These are phyloP conservation scores for Eulemur coronatus DNA, from an alignment of 2,797 vertebrate genomes.

Conservation along the genomic window DNA sequence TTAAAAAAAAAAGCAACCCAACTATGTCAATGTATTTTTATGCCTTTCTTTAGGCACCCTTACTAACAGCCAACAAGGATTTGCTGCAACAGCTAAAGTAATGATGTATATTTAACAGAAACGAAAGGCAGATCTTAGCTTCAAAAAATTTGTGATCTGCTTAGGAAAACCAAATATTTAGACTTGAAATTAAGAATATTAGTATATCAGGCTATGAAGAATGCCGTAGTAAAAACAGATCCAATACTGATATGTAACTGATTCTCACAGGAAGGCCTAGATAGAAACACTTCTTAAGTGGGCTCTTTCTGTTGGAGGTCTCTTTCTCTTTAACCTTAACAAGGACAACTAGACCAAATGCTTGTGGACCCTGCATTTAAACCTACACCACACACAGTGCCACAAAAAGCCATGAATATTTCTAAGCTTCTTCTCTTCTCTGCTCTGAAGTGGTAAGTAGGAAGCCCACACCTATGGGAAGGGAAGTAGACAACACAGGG, in stretches of 20 bases:
- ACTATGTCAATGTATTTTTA: neutral
- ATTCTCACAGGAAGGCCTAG: neutral
- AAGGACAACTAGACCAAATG: neutral
- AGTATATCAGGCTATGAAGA: neutral
- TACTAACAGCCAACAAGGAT: neutral
- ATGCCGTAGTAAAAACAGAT: neutral
- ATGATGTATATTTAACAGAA: neutral
- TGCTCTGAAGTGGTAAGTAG: neutral
- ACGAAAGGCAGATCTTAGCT: neutral
- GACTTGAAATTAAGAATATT: slow-evolving; percentile 6
- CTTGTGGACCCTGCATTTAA: neutral
- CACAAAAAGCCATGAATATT: neutral
- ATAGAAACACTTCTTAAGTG: neutral
- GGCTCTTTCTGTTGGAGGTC: neutral
- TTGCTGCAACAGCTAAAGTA: neutral
- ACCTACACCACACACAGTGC: neutral
- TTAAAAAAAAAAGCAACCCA: neutral
- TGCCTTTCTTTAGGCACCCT: neutral
- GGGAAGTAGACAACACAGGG: neutral
- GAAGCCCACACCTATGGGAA: neutral
- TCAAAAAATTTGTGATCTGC: slow-evolving; percentile 23
- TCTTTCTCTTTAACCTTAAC: neutral
- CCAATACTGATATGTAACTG: neutral
- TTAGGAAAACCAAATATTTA: slow-evolving; percentile 31
- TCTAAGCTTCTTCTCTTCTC: neutral